These are phyloP conservation scores for Zaprionus taronus DNA, from an alignment of 1,140 invertebrate genomes.

Conservation along the genomic window DNA sequence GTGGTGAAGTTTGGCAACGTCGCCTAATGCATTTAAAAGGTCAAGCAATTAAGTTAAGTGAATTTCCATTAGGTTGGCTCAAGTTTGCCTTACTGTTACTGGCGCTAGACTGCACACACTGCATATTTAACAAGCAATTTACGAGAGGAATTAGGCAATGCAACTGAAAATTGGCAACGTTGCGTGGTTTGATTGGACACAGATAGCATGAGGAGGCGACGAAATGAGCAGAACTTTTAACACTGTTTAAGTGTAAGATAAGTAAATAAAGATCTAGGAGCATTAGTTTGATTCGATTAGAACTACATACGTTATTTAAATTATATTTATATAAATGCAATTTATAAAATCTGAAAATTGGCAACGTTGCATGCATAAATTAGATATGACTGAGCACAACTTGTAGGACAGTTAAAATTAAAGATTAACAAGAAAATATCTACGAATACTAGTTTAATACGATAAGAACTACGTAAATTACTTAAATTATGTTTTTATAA, in stretches of 20 bases:
- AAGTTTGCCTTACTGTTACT: constrained; percentile 11
- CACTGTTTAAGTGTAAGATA: not conserved
- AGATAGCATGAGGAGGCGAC: not conserved
- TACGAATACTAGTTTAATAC: too few species aligned
- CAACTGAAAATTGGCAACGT: constrained; percentile 6
- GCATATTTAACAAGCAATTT: constrained; percentile 16
- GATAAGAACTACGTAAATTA: too few species aligned
- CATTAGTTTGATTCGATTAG: too few species aligned
- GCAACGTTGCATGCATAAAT: too few species aligned
- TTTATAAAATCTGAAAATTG: too few species aligned
- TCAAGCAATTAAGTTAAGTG: constrained; percentile 62
- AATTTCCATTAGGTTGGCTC: constrained; percentile 29
- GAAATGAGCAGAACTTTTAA: not conserved
- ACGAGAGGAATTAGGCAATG: not conserved
- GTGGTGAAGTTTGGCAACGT: constrained; percentile 67
- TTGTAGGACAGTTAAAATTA: not conserved
- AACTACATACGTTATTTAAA: too few species aligned
- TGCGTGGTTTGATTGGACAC: not conserved
- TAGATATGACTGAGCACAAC: not conserved
- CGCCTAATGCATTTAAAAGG: constrained; percentile 46
- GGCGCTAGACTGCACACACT: not conserved
- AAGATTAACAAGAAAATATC: not conserved
- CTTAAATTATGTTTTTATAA: too few species aligned
- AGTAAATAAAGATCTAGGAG: too few species aligned
- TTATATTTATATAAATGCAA: too few species aligned